A percentile compares a stretch with the other conserved stretches of the same genome.
phyloP scores from a whole-genome alignment of 1,140 invertebrate genomes.

The Drosophila saltans region DNA sequence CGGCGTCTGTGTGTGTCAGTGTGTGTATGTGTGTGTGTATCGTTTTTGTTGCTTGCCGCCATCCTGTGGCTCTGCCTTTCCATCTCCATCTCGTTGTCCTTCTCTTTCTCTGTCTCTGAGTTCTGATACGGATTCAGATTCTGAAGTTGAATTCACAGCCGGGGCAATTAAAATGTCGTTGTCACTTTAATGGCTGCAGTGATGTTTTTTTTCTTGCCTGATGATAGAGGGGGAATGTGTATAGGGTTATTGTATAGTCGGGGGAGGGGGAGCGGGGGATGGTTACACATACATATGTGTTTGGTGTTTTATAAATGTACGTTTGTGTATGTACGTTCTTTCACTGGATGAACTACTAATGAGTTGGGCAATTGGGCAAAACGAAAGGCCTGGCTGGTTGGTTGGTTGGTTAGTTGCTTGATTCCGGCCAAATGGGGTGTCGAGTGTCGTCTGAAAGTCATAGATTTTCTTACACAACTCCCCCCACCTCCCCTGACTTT shows the following conservation, averaged over 20 bases:
- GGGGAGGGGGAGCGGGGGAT: not conserved
- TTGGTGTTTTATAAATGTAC: not conserved
- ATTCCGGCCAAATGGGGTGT: constrained; percentile 7
- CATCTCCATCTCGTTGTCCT: not conserved
- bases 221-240: not conserved
- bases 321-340: constrained; percentile 5
- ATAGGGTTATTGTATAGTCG: no score
- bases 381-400: not conserved
- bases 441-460: constrained; percentile 6
- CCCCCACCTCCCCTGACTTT: not conserved
- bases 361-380: constrained; percentile 21
- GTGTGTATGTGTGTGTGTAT: not conserved
- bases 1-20: not conserved
- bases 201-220: constrained; percentile 6
- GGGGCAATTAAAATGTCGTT: constrained; percentile 33
- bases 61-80: not conserved
- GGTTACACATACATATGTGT: not conserved
- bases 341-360: constrained; percentile 22
- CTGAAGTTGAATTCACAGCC: constrained; percentile 21
- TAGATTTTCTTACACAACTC: not conserved
- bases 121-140: constrained; percentile 8
- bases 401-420: not conserved
- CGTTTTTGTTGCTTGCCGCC: constrained; percentile 16
- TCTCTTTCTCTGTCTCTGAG: not conserved
- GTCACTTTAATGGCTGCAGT: constrained; percentile 31